These are phyloP conservation scores for Bombycilla garrulus DNA, from an alignment of 2,113 vertebrate species.

Conservation along the genomic window DNA sequence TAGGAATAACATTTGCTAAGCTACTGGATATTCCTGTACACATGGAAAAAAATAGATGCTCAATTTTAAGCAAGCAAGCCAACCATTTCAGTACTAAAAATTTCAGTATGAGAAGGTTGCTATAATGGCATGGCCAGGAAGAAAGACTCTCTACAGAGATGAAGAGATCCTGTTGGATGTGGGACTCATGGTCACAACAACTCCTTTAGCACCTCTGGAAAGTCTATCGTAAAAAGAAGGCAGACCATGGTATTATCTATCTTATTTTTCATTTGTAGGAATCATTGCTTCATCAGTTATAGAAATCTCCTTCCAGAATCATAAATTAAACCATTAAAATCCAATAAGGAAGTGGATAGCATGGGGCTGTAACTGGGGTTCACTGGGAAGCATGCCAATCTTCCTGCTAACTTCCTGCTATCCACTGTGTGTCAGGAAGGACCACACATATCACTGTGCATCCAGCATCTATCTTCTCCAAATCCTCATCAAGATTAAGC, in stretches of 20 bases:
- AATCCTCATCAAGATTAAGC: not conserved
- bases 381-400: not conserved
- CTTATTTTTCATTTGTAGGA: not conserved
- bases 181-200: not conserved
- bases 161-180: accelerated
- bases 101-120: not conserved
- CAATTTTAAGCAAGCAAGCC: not conserved
- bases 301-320: not conserved
- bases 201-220: not conserved
- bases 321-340: not conserved
- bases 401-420: too few relatives aligned
- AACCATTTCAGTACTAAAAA: not conserved
- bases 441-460: accelerated
- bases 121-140: not conserved
- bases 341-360: not conserved
- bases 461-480: not conserved
- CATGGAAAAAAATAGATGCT: not conserved
- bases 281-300: not conserved
- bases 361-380: not conserved
- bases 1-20: not conserved
- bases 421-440: not conserved
- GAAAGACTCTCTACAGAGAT: not conserved
- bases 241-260: not conserved
- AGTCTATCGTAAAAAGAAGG: not conserved
- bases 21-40: not conserved